Conservation (phyloP, 2,888 invertebrate genomes). For the Philopedon plagiatum region DNA sequence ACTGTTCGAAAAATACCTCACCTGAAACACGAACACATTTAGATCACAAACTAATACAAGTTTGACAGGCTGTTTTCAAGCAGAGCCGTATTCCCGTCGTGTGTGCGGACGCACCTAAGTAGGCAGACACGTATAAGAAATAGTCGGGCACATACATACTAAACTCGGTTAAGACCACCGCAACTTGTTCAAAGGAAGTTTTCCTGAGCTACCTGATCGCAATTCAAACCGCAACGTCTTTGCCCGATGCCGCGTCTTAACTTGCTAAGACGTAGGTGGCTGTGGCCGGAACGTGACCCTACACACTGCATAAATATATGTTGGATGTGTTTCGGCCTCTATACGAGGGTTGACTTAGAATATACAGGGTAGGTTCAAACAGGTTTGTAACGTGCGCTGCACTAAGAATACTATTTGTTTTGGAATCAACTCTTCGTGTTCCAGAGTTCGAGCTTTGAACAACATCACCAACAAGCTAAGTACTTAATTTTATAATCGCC, state of each 20-base stretch:
- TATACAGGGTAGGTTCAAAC: no score
- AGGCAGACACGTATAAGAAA: conserved; percentile 57
- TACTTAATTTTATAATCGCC: no score
- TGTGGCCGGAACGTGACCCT: conserved; percentile 39
- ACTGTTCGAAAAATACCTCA: no score
- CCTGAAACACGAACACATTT: no score
- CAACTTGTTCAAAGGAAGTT: conserved; percentile 60
- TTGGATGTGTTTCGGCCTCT: conserved; percentile 53
- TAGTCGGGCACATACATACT: conserved; percentile 57
- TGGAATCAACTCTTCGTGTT: no score
- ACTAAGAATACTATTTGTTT: no score
- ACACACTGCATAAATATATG: conserved; percentile 62
- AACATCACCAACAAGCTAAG: no score
- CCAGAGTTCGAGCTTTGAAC: no score
- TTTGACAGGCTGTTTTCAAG: neutral
- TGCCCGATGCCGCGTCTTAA: conserved; percentile 58
- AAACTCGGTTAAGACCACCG: conserved; percentile 56
- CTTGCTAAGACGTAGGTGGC: conserved; percentile 58
- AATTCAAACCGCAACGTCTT: conserved; percentile 65
- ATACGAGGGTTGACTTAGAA: neutral
- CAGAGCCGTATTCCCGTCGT: conserved; percentile 12
- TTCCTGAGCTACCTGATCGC: conserved; percentile 65
- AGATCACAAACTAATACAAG: neutral
- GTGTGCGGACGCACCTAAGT: conserved; percentile 54
- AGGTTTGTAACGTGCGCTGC: no score